Conservation (phyloP, 1,140 invertebrate species). For the Drosophila ironensis region DNA sequence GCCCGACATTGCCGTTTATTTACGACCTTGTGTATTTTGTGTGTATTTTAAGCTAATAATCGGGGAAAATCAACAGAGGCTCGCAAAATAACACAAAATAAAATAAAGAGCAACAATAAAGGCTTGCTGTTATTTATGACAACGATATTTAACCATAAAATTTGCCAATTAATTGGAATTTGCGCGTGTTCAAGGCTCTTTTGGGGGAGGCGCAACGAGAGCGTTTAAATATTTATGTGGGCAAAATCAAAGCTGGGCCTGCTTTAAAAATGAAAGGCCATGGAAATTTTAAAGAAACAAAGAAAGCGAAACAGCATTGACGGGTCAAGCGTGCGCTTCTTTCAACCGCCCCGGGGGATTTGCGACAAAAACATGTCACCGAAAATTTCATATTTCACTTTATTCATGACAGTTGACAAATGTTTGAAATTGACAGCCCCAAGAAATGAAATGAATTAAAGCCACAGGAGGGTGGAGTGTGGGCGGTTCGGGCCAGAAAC, state of each 20-base stretch:
- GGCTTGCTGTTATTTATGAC: constrained; percentile 61
- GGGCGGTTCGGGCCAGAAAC: constrained; percentile 1
- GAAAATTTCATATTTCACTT: constrained; percentile 53
- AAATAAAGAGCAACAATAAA: neutral
- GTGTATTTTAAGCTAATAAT: constrained; percentile 53
- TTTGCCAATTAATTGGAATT: constrained; percentile 26
- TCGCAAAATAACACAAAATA: no score
- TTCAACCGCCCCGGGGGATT: neutral
- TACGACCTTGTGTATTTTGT: constrained; percentile 34
- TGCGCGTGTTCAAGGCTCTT: neutral
- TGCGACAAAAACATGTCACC: constrained; percentile 3
- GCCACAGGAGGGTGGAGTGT: neutral
- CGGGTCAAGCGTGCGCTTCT: constrained; percentile 12
- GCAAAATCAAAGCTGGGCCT: neutral
- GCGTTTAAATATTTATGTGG: constrained; percentile 4
- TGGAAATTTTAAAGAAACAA: neutral
- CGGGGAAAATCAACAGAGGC: constrained; percentile 36
- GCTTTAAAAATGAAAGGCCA: no score
- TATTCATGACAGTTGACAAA: constrained; percentile 51
- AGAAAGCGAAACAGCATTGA: constrained; percentile 28
- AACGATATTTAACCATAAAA: constrained; percentile 26
- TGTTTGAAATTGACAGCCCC: constrained; percentile 63
- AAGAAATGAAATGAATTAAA: constrained; percentile 16
- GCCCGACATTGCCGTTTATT: constrained; percentile 38
- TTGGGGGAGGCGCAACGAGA: neutral